These are phyloP conservation scores for Doris montereyensis DNA, from an alignment of 2,888 invertebrate species.

Conservation along the genomic window DNA sequence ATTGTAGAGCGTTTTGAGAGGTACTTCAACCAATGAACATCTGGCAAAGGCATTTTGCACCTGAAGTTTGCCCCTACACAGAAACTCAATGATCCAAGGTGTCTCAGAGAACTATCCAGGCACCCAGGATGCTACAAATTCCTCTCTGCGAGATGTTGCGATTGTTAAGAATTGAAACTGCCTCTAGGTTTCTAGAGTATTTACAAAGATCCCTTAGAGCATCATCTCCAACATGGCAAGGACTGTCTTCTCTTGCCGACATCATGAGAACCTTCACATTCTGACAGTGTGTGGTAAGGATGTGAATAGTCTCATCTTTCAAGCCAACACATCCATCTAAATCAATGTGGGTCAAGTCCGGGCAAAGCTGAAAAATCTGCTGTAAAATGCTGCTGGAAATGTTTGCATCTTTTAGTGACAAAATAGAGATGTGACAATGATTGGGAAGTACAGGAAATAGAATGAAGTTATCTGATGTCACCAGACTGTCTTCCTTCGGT, in stretches of 20 bases:
- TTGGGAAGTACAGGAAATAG: neutral
- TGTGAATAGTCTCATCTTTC: slow-evolving; percentile 27
- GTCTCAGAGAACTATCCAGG: slow-evolving; percentile 28
- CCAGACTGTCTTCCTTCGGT: no score
- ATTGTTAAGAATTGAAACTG: slow-evolving; percentile 26
- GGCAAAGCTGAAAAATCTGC: slow-evolving; percentile 27
- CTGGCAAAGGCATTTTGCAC: slow-evolving; percentile 21
- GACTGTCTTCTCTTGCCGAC: neutral
- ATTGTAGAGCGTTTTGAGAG: slow-evolving; percentile 32
- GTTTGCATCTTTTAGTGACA: slow-evolving; percentile 21
- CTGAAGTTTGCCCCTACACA: slow-evolving; percentile 35
- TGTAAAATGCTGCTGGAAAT: slow-evolving; percentile 14
- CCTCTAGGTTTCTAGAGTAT: slow-evolving; percentile 30
- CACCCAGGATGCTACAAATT: slow-evolving; percentile 14
- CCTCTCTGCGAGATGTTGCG: slow-evolving; percentile 30
- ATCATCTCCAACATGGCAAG: slow-evolving; percentile 21
- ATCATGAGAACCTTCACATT: slow-evolving; percentile 24
- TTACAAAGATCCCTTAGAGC: slow-evolving; percentile 22
- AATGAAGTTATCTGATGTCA: no score
- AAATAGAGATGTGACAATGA: slow-evolving; percentile 33
- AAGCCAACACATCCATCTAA: slow-evolving; percentile 17
- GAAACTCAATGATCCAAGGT: slow-evolving; percentile 27
- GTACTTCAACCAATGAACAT: slow-evolving; percentile 32
- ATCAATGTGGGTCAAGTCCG: slow-evolving; percentile 32
- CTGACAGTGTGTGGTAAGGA: slow-evolving; percentile 31